Evolutionary conservation across 2,113 vertebrate species (phyloP).

Genomic region (Hippocampus barbouri): DNA sequence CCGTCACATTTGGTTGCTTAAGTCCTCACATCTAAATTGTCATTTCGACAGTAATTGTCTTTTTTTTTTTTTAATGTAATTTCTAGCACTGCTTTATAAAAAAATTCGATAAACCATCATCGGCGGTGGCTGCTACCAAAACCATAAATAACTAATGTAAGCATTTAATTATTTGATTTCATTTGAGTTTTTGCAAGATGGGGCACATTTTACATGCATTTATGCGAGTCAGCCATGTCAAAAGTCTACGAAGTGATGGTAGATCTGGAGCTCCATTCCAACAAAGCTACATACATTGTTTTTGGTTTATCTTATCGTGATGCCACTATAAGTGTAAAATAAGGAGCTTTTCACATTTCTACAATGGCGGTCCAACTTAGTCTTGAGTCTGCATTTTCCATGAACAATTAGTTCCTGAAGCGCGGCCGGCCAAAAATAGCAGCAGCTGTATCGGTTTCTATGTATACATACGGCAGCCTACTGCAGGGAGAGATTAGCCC

Average conservation of each 20-base stretch:
- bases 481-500: constrained; percentile 24
- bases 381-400: constrained; percentile 23
- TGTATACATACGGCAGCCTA: constrained; percentile 35
- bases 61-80: neutral
- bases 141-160: neutral
- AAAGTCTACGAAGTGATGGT: neutral
- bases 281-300: neutral
- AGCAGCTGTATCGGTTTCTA: constrained; percentile 34
- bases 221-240: neutral
- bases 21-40: constrained; percentile 14
- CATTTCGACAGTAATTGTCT: constrained; percentile 16
- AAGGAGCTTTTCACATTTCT: neutral
- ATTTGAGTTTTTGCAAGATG: neutral
- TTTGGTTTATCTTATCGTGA: neutral
- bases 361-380: neutral
- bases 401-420: constrained; percentile 17
- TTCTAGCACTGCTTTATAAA: neutral
- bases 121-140: neutral
- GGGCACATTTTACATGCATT: neutral
- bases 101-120: neutral
- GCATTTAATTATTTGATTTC: neutral
- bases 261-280: neutral
- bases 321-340: neutral
- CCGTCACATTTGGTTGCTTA: constrained; percentile 44
- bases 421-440: constrained; percentile 14